Evolutionary conservation across 1,140 invertebrate species (phyloP).

Genomic region (Rhizoglyphus robini): DNA sequence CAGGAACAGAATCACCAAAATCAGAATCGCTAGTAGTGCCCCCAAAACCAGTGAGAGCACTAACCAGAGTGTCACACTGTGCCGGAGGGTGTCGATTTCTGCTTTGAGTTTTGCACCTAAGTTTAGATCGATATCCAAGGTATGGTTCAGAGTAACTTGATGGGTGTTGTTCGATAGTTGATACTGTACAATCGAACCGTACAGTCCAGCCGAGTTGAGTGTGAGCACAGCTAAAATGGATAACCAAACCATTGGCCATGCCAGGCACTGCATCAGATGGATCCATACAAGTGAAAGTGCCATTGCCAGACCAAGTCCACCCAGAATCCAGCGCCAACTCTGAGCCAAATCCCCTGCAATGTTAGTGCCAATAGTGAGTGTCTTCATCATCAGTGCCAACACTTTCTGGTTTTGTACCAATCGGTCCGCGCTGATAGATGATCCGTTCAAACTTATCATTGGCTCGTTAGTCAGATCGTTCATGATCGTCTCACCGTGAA

Average conservation of each 20-base stretch:
- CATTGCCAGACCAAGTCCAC: slow-evolving; percentile 48
- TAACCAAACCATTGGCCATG: slow-evolving; percentile 68
- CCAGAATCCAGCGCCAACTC: slow-evolving; percentile 50
- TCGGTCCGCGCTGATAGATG: slow-evolving; percentile 4
- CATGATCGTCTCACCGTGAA: no score
- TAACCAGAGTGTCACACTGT: slow-evolving; percentile 14
- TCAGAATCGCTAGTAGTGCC: slow-evolving; percentile 47
- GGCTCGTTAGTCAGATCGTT: no score
- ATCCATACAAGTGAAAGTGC: slow-evolving; percentile 72
- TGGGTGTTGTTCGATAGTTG: neutral
- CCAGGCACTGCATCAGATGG: slow-evolving; percentile 68
- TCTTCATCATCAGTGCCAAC: slow-evolving; percentile 22
- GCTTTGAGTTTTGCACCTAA: neutral
- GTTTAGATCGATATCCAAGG: neutral
- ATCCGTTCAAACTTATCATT: no score
- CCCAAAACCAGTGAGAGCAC: slow-evolving; percentile 47
- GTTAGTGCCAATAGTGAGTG: slow-evolving; percentile 40
- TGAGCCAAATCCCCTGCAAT: slow-evolving; percentile 58
- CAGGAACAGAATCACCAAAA: slow-evolving; percentile 67
- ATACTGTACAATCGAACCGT: slow-evolving; percentile 42
- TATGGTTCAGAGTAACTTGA: neutral
- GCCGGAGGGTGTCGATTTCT: neutral
- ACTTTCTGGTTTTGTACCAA: slow-evolving; percentile 14
- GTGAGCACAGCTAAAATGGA: slow-evolving; percentile 56
- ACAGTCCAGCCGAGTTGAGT: slow-evolving; percentile 47